phyloP scores from a whole-genome alignment of 1,140 invertebrate species.

The Nautilus pompilius region DNA sequence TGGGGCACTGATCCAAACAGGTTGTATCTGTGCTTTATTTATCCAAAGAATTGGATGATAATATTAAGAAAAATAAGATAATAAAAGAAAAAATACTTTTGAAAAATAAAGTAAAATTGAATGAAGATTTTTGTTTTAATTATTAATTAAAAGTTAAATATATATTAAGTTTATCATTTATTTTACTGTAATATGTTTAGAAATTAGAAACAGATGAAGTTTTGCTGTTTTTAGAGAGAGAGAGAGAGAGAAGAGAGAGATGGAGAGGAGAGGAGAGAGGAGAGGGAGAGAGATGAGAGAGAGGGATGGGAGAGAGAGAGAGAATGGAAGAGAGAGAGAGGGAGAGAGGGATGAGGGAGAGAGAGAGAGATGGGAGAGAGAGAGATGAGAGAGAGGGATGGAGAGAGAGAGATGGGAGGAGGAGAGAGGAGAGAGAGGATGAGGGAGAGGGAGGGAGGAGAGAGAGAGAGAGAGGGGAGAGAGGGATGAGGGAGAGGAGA shows the following conservation, averaged over 20 bases:
- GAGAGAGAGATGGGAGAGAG: not conserved
- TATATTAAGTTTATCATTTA: not conserved
- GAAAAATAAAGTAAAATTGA: not conserved
- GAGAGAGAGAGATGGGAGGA: not conserved
- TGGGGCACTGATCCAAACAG: too few relatives aligned
- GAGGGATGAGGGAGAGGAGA: not conserved
- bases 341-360: not conserved
- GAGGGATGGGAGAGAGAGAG: not conserved
- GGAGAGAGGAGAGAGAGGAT: not conserved
- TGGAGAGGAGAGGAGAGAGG: not conserved
- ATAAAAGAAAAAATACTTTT: not conserved
- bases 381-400: not conserved
- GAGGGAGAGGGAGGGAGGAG: not conserved
- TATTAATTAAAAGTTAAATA: not conserved
- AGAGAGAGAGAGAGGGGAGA: not conserved
- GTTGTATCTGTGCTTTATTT: too few relatives aligned
- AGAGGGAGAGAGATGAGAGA: not conserved
- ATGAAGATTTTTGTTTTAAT: not conserved
- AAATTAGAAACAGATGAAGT: not conserved
- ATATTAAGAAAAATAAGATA: too few relatives aligned
- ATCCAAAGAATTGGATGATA: too few relatives aligned
- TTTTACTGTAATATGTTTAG: not conserved
- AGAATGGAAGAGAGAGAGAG: not conserved
- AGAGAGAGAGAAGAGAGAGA: too few relatives aligned
- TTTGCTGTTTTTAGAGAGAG: not conserved